phyloP scores from a whole-genome alignment of 2,888 invertebrate species.

The Cartodere bifasciata region DNA sequence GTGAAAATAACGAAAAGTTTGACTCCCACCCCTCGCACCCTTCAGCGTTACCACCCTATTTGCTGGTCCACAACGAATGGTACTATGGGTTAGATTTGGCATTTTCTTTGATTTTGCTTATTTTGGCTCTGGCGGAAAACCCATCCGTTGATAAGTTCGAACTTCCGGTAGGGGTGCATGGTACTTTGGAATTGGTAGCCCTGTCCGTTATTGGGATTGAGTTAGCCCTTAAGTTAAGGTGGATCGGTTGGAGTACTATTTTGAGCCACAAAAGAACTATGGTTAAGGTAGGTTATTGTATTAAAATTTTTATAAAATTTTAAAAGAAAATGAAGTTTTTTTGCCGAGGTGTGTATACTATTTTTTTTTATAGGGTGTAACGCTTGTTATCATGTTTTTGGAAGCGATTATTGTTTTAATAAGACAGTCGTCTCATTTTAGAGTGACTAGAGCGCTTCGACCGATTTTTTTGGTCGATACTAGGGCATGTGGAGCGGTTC shows the following conservation, averaged over 20 bases:
- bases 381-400: slow-evolving; percentile 65
- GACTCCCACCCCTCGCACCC: slow-evolving; percentile 76
- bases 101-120: slow-evolving; percentile 60
- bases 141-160: slow-evolving; percentile 64
- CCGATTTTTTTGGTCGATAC: slow-evolving; percentile 86
- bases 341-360: not conserved
- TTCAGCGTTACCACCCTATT: slow-evolving; percentile 72
- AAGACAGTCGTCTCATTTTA: slow-evolving; percentile 71
- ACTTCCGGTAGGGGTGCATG: slow-evolving; percentile 69
- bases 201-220: slow-evolving; percentile 66
- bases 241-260: slow-evolving; percentile 78
- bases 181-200: slow-evolving; percentile 66
- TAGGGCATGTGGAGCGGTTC: slow-evolving; percentile 67
- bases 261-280: slow-evolving; percentile 73
- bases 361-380: slow-evolving; percentile 48
- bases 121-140: slow-evolving; percentile 67
- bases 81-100: slow-evolving; percentile 71
- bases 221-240: slow-evolving; percentile 65
- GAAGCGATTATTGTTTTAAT: slow-evolving; percentile 71
- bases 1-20: slow-evolving; percentile 82
- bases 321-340: not conserved
- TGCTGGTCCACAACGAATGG: slow-evolving; percentile 77
- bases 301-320: not conserved
- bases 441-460: slow-evolving; percentile 73
- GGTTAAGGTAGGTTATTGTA: slow-evolving; percentile 51